phyloP scores from a whole-genome alignment of 2,113 vertebrate species.

The Bostrychus sinensis region DNA sequence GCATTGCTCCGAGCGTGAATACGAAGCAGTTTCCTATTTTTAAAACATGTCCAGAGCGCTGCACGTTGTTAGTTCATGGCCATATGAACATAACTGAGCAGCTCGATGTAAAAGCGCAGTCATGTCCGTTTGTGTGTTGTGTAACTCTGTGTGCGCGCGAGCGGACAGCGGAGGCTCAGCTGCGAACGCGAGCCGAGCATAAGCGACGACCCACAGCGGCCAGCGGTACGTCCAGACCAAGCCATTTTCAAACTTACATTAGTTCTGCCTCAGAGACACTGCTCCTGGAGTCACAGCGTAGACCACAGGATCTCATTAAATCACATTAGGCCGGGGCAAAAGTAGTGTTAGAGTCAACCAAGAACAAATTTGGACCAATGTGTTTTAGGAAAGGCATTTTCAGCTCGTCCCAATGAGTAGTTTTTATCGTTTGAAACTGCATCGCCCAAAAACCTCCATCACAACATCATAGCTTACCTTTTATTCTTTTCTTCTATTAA shows the following conservation, averaged over 20 bases:
- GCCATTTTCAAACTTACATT: neutral
- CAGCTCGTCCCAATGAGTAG: too few relatives aligned
- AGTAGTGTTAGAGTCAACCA: too few relatives aligned
- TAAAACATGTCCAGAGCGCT: conserved; percentile 2
- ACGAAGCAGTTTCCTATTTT: conserved; percentile 10
- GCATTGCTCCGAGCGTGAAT: neutral
- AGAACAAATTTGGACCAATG: too few relatives aligned
- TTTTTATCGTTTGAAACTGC: too few relatives aligned
- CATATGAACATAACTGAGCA: neutral
- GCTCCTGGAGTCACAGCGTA: neutral
- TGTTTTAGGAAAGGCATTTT: too few relatives aligned
- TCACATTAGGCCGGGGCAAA: neutral
- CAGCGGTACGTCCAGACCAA: neutral
- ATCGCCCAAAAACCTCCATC: too few relatives aligned
- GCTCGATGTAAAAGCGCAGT: conserved; percentile 3
- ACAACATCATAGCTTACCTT: too few relatives aligned
- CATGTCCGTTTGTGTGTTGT: conserved; percentile 28
- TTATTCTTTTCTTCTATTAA: too few relatives aligned
- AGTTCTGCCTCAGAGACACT: neutral
- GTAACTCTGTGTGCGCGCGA: conserved; percentile 14
- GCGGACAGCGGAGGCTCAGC: conserved; percentile 18
- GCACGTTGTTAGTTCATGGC: neutral
- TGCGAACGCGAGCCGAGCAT: conserved; percentile 9
- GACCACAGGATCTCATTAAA: neutral
- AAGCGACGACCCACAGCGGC: conserved; percentile 1